These are phyloP conservation scores for Philonicus albiceps DNA, from an alignment of 2,888 invertebrate species.

Conservation along the genomic window DNA sequence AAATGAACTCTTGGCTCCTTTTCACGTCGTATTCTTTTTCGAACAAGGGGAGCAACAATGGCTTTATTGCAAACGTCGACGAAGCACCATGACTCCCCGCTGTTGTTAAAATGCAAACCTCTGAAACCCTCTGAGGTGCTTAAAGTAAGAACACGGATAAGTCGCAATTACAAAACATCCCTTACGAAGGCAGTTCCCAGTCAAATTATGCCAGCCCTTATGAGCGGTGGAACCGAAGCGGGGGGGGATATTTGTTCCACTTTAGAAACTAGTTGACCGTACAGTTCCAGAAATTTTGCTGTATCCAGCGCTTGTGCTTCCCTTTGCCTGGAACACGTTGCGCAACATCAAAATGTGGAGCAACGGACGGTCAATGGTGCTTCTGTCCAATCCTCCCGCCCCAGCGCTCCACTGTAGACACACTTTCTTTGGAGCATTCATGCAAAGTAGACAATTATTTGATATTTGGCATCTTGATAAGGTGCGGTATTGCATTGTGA, in stretches of 20 bases:
- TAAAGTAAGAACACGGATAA: neutral
- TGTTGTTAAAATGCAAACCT: neutral
- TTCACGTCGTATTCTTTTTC: neutral
- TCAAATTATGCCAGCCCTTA: neutral
- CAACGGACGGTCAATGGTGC: neutral
- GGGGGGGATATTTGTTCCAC: neutral
- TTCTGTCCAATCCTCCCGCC: neutral
- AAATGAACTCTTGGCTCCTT: neutral
- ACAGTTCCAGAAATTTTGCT: neutral
- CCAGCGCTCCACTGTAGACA: neutral
- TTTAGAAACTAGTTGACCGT: neutral
- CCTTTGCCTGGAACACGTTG: neutral
- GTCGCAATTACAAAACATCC: neutral
- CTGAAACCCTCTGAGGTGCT: neutral
- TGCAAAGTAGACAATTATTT: neutral
- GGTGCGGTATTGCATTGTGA: neutral
- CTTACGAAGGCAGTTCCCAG: neutral
- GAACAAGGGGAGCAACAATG: neutral
- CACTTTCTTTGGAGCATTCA: neutral
- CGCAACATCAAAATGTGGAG: neutral
- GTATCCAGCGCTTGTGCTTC: neutral
- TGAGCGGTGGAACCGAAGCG: neutral
- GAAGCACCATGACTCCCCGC: neutral
- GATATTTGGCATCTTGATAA: neutral
- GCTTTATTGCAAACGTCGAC: neutral